Evolutionary conservation across 2,888 invertebrate species (phyloP), one percentile per base, ranked within the genome.

Genomic region (Eristalis arbustorum): DNA sequence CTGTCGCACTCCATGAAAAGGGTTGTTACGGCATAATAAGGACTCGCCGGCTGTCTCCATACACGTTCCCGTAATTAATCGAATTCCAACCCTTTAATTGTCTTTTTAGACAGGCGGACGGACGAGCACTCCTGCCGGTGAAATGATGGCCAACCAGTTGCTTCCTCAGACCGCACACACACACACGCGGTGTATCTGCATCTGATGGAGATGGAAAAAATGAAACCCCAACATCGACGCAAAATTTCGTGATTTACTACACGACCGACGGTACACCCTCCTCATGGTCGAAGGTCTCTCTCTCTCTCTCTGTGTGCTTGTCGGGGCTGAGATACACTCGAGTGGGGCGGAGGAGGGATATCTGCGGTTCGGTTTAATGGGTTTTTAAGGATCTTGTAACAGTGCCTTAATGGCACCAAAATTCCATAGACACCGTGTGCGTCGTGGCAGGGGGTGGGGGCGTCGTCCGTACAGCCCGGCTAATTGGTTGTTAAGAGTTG

Each of bases 21-120:
- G 68, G 68, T 69, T 84, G 84, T 73, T 75, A 84, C 83, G 68
- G 63, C 68, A 69, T 77, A 63, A 73, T 77, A 79, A 79, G 74
- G 75, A 34, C n/a, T 71, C 74, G 31, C 31, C 31, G 31, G 8
- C 74, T 56, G 34, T 22, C 75, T 42, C 63, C 28, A 22, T 64
- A 68, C 80, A 84, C 76, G 74, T 84, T 56, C 56, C 56, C 11
- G 75, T 77, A 85, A 85, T 85, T 85, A 85, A 85, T 85, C 84
- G 84, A 85, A 81, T 81, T 85, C 37, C 76, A 81, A 85, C 81
- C 84, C 84, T 85, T 85, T 85, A 81, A 85, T 85, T 85, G 84
- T 73, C 71, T 64, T 85, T 81, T 81, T 74, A 69, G n/a, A n/a
- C 3, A 25, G 81, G 28, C 67, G 18, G 49, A 18, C 18, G 18